phyloP scores from a whole-genome alignment of 2,888 invertebrate genomes.

The Volucella bombylans region DNA sequence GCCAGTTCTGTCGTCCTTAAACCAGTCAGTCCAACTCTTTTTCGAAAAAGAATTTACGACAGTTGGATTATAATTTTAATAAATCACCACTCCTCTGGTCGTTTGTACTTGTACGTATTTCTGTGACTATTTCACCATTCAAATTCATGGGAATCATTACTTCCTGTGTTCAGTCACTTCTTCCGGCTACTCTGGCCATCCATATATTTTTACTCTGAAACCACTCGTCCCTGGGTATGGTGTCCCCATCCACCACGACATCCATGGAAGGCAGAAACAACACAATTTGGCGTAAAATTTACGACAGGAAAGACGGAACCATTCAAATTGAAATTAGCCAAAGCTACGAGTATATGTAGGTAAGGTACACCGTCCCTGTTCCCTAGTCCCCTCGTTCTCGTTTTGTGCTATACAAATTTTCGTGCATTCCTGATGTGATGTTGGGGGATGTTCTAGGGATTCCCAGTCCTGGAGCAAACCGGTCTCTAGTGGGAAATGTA shows the following conservation, averaged over 20 bases:
- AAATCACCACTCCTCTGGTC: slow-evolving; percentile 3
- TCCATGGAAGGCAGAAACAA: background rate
- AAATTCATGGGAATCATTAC: slow-evolving; percentile 52
- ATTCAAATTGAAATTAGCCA: slow-evolving; percentile 65
- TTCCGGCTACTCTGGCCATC: slow-evolving; percentile 48
- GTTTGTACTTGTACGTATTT: too few species aligned
- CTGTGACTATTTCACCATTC: slow-evolving; percentile 6
- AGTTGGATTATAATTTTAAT: slow-evolving; percentile 32
- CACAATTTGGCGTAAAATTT: slow-evolving; percentile 49
- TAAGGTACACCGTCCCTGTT: background rate
- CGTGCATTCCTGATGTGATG: slow-evolving; percentile 31
- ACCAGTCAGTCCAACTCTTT: too few species aligned
- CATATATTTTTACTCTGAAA: background rate
- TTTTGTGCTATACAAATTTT: slow-evolving; percentile 12
- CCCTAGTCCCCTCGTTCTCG: too few species aligned
- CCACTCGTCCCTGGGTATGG: background rate
- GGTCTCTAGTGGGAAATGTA: slow-evolving; percentile 34
- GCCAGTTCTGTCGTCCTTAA: too few species aligned
- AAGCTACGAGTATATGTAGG: background rate
- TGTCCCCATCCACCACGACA: background rate
- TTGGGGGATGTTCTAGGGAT: slow-evolving; percentile 16
- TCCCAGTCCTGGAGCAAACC: slow-evolving; percentile 4
- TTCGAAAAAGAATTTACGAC: background rate
- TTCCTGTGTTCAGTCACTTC: slow-evolving; percentile 60
- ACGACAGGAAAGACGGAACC: slow-evolving; percentile 62